phyloP scores from a whole-genome alignment of 2,797 vertebrate species.

The Loriculus beryllinus region DNA sequence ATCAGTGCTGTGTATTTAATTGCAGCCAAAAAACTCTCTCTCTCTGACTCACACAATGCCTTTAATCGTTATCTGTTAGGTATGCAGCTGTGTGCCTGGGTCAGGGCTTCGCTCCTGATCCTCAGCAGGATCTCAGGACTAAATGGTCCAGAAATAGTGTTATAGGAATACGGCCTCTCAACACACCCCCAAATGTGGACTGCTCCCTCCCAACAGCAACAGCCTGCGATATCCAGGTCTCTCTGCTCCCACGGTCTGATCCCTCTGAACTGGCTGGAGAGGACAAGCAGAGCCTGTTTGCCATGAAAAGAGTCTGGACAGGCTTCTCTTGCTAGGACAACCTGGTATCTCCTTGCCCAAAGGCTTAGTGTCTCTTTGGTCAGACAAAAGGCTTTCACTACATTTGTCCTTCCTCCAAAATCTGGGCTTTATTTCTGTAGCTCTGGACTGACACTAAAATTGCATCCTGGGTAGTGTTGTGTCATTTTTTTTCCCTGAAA shows the following conservation, averaged over 20 bases:
- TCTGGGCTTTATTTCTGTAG: background rate
- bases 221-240: accelerated
- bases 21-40: background rate
- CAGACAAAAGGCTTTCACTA: background rate
- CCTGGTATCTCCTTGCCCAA: background rate
- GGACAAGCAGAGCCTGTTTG: background rate
- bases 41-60: background rate
- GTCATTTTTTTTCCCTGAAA: background rate
- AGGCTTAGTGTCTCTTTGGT: background rate
- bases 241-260: background rate
- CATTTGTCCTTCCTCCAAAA: background rate
- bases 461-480: background rate
- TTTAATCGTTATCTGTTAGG: background rate
- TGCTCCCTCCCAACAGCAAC: background rate
- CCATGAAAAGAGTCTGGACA: background rate
- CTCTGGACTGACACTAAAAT: background rate
- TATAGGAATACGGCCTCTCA: background rate
- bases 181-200: accelerated
- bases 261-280: background rate
- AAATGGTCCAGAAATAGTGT: background rate
- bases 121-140: background rate
- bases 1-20: background rate
- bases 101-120: background rate
- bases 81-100: background rate
- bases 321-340: background rate